Conservation (phyloP, 2,888 invertebrate genomes). For the Folsomia manolachei region DNA sequence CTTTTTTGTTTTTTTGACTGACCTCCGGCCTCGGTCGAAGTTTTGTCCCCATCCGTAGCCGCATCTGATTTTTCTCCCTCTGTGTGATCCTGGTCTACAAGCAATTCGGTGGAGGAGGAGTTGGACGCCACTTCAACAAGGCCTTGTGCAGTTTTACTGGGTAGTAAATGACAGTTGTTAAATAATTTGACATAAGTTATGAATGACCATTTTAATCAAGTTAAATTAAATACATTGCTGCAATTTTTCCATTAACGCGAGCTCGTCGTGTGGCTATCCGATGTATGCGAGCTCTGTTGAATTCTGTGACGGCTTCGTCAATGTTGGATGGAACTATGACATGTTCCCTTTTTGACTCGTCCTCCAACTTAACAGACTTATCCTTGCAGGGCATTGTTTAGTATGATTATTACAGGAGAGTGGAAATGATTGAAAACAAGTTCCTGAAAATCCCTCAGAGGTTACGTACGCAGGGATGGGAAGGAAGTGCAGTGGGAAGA, state of each 20-base stretch:
- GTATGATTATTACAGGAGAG: too few species aligned
- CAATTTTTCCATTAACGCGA: conserved; percentile 31
- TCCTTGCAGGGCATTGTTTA: too few species aligned
- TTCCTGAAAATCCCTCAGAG: too few species aligned
- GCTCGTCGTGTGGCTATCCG: conserved; percentile 31
- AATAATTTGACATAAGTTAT: neutral
- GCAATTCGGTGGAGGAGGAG: conserved; percentile 26
- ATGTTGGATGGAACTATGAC: neutral
- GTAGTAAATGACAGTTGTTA: too few species aligned
- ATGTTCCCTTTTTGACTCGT: neutral
- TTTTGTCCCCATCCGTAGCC: neutral
- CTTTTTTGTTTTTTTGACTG: neutral
- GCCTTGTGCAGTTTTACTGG: neutral
- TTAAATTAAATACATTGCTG: conserved; percentile 9
- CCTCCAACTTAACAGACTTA: neutral
- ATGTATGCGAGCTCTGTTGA: conserved; percentile 21
- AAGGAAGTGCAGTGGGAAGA: too few species aligned
- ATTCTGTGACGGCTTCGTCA: conserved; percentile 23
- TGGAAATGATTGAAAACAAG: too few species aligned
- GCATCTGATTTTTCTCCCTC: neutral
- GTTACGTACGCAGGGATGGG: too few species aligned
- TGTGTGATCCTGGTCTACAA: neutral
- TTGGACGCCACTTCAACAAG: conserved; percentile 17
- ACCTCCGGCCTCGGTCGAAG: neutral
- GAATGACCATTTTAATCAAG: too few species aligned